Conservation (phyloP, 2,888 invertebrate species). For the Xestia c-nigrum region DNA sequence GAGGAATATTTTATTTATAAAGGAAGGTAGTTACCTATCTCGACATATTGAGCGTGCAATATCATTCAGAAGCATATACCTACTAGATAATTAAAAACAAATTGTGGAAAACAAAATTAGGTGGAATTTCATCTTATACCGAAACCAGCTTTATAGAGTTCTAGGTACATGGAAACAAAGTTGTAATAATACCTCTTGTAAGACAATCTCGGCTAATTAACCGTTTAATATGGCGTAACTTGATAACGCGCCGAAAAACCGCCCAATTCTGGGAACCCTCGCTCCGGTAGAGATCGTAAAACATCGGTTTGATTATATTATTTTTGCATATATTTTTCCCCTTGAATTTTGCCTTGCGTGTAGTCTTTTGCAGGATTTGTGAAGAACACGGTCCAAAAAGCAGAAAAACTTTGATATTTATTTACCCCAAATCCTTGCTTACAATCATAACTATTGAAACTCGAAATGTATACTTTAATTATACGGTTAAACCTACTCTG, state of each 20-base stretch:
- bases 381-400: not conserved
- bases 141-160: not conserved
- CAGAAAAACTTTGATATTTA: not conserved
- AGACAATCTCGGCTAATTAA: conserved; percentile 64
- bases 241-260: conserved; percentile 59
- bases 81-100: not conserved
- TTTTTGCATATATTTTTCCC: conserved; percentile 20
- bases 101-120: not conserved
- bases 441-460: not conserved
- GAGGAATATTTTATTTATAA: not conserved
- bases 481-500: not conserved
- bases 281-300: conserved; percentile 45
- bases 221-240: conserved; percentile 62
- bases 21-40: not conserved
- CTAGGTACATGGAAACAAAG: conserved; percentile 20
- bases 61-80: not conserved
- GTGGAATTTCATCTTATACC: conserved; percentile 9
- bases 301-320: conserved; percentile 43
- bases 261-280: conserved; percentile 56
- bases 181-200: conserved; percentile 51
- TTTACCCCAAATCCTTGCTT: not conserved
- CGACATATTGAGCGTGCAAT: not conserved
- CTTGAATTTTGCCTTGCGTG: not conserved
- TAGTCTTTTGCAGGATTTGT: conserved; percentile 8
- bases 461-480: not conserved